A percentile compares a stretch with the other conserved stretches of the same genome.
Conservation (phyloP, 2,113 vertebrate species). For the Lathamus discolor region DNA sequence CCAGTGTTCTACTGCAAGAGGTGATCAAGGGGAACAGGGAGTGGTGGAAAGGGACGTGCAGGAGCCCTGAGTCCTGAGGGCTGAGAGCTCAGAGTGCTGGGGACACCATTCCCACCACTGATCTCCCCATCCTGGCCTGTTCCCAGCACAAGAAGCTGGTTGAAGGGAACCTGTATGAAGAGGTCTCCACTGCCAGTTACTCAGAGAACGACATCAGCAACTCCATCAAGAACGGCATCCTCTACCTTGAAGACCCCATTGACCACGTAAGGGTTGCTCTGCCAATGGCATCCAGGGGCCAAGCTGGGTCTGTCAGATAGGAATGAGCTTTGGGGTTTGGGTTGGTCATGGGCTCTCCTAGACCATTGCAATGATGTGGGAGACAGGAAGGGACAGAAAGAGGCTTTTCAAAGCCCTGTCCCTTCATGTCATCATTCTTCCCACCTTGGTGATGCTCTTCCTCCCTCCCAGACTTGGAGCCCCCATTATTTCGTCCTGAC, state of each 20-base stretch:
- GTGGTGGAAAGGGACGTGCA: not conserved
- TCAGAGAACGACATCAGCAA: slow-evolving; percentile 89
- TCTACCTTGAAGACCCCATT: slow-evolving; percentile 87
- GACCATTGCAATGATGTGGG: not conserved
- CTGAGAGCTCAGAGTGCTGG: not conserved
- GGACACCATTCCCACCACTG: not conserved
- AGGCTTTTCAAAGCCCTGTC: not conserved
- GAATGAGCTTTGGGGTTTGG: not conserved
- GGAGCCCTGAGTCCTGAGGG: not conserved
- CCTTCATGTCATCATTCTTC: not conserved
- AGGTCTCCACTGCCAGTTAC: slow-evolving; percentile 84
- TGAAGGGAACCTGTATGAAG: slow-evolving; percentile 84
- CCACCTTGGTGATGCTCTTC: not conserved
- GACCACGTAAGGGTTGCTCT: slow-evolving; percentile 78
- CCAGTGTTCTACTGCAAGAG: not conserved
- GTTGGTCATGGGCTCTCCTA: not conserved
- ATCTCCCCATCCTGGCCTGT: not conserved
- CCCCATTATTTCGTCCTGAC: slow-evolving; percentile 88
- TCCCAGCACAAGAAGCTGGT: slow-evolving; percentile 88
- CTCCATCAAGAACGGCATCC: slow-evolving; percentile 87
- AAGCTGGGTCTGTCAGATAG: accelerated
- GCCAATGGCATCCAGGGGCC: accelerated
- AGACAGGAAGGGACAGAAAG: not conserved
- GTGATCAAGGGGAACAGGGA: not conserved
- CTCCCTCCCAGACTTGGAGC: slow-evolving; percentile 80